These are phyloP conservation scores for Alauda arvensis DNA, from an alignment of 2,797 vertebrate genomes.

Conservation along the genomic window DNA sequence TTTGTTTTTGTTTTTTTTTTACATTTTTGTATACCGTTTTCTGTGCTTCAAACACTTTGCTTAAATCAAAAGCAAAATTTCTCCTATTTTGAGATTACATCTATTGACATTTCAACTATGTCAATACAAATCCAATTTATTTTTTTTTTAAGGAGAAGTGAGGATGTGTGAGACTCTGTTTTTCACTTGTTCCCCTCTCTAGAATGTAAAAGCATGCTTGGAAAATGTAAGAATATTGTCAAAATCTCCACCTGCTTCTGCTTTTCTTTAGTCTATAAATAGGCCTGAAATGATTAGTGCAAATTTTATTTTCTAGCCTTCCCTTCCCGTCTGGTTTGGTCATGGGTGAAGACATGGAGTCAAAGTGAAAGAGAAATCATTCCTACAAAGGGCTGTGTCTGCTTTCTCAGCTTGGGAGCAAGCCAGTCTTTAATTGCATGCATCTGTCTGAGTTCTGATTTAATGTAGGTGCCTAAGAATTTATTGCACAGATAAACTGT, in stretches of 20 bases:
- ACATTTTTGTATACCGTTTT: neutral
- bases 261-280: neutral
- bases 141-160: neutral
- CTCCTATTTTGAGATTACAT: neutral
- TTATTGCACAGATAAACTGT: neutral
- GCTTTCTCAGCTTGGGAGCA: neutral
- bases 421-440: neutral
- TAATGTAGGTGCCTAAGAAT: neutral
- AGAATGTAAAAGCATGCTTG: neutral
- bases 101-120: neutral
- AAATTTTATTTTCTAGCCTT: neutral
- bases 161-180: neutral
- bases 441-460: slow-evolving; percentile 19
- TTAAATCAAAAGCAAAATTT: neutral
- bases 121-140: neutral
- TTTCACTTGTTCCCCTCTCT: neutral
- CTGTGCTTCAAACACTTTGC: neutral
- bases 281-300: neutral
- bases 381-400: neutral
- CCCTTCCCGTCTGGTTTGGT: neutral
- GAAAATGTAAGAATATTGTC: neutral
- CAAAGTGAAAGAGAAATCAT: neutral
- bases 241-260: neutral
- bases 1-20: too few relatives aligned
- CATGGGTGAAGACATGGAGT: neutral